phyloP scores from a whole-genome alignment of 2,797 vertebrate species.

The Sphaeramia orbicularis region DNA sequence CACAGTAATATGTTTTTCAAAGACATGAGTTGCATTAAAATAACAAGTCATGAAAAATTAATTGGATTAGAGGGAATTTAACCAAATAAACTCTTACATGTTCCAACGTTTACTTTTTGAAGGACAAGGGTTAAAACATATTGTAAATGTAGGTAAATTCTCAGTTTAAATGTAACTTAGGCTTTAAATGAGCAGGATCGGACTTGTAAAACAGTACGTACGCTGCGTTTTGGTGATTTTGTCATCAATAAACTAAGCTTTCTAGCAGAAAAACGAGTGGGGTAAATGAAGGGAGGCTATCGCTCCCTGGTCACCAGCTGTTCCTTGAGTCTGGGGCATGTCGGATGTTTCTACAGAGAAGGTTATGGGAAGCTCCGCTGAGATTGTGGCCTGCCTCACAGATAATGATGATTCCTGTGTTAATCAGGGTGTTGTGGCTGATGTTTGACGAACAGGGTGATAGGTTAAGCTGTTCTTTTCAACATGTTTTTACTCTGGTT shows the following conservation, averaged over 20 bases:
- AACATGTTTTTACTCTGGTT: slow-evolving; percentile 50
- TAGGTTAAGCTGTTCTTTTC: slow-evolving; percentile 74
- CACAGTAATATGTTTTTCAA: not conserved
- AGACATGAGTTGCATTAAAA: not conserved
- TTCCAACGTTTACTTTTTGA: no score
- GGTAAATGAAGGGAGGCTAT: slow-evolving; percentile 52
- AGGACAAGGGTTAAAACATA: no score
- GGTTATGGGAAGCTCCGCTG: slow-evolving; percentile 82
- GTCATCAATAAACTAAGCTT: slow-evolving; percentile 37
- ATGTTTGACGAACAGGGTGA: slow-evolving; percentile 78
- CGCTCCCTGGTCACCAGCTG: slow-evolving; percentile 80
- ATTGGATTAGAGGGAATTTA: not conserved
- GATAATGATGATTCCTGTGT: slow-evolving; percentile 77
- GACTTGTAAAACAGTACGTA: slow-evolving; percentile 4
- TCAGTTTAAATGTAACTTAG: no score
- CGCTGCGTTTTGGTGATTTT: slow-evolving; percentile 26
- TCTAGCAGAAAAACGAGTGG: slow-evolving; percentile 28
- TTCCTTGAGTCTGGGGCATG: slow-evolving; percentile 75
- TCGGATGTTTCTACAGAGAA: slow-evolving; percentile 83
- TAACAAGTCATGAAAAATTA: not conserved
- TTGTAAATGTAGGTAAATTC: no score
- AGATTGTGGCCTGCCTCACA: slow-evolving; percentile 63
- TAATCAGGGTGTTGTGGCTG: slow-evolving; percentile 85
- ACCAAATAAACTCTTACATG: no score
- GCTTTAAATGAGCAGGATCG: not conserved